Evolutionary conservation across 1,140 invertebrate species (phyloP).

Genomic region (Apis dorsata): DNA sequence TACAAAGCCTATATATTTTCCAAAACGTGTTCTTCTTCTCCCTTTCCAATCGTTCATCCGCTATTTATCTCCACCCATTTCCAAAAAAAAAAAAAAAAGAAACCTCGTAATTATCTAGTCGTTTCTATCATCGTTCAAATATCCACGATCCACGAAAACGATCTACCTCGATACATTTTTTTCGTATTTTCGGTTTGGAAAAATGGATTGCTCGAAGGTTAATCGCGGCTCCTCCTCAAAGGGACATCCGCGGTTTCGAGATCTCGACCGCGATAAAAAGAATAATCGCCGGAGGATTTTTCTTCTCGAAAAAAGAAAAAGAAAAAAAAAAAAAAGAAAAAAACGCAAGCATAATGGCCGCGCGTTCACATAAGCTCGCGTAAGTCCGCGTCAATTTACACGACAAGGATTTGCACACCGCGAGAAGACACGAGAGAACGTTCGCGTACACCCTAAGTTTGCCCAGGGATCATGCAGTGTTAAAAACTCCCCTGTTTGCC

Average conservation of each 20-base stretch:
- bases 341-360: not conserved
- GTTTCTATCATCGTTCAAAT: too few species aligned
- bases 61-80: too few species aligned
- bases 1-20: too few species aligned
- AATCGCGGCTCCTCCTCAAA: not conserved
- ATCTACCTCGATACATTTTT: not conserved
- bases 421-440: slow-evolving; percentile 56
- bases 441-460: slow-evolving; percentile 68
- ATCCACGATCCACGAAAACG: too few species aligned
- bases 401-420: slow-evolving; percentile 56
- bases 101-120: too few species aligned
- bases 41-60: too few species aligned
- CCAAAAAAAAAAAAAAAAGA: too few species aligned
- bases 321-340: not conserved
- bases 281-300: not conserved
- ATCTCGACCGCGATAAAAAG: not conserved
- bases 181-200: not conserved
- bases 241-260: too few species aligned
- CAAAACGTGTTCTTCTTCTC: too few species aligned
- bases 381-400: slow-evolving; percentile 53
- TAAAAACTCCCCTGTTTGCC: slow-evolving; percentile 76
- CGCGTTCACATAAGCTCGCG: slow-evolving; percentile 22
- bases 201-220: not conserved
- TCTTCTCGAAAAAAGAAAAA: too few species aligned
- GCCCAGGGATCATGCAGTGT: slow-evolving; percentile 73